Evolutionary conservation across 2,113 vertebrate genomes (phyloP).

Genomic region (Oryzias woworae): DNA sequence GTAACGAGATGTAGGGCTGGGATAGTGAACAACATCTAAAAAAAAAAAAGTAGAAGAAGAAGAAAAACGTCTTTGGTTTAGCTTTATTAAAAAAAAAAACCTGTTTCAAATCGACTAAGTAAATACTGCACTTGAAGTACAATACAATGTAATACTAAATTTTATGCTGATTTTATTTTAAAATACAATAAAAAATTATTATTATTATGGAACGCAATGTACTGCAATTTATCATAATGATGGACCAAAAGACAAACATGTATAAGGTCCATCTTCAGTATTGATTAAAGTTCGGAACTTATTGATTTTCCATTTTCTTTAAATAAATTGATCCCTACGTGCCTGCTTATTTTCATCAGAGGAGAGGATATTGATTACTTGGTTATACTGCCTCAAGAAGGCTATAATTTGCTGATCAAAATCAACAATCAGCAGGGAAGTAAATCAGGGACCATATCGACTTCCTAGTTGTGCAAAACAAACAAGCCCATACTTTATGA

Average conservation of each 20-base stretch:
- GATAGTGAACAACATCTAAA: no score
- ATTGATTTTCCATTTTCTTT: conserved; percentile 64
- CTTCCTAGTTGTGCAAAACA: conserved; percentile 45
- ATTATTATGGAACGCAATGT: no score
- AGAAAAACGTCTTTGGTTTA: no score
- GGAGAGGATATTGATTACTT: conserved; percentile 56
- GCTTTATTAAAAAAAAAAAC: no score
- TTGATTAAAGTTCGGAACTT: conserved; percentile 7
- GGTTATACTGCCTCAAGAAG: conserved; percentile 53
- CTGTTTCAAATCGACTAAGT: no score
- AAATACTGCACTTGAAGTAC: no score
- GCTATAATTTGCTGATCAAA: conserved; percentile 64
- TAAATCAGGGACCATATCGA: conserved; percentile 43
- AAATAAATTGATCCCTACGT: conserved; percentile 58
- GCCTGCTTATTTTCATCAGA: conserved; percentile 34
- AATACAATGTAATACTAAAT: no score
- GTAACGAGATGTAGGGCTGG: no score
- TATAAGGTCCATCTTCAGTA: conserved; percentile 10
- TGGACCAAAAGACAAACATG: conserved; percentile 22
- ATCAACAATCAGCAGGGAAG: conserved; percentile 40
- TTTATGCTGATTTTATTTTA: no score
- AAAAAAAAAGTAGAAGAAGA: no score
- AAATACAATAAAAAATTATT: no score
- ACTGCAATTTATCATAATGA: conserved; percentile 54
- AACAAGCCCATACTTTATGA: conserved; percentile 29